Percentiles rank a stretch among this genome's conserved stretches.
Evolutionary conservation across 2,888 invertebrate species (phyloP).

Genomic region (Hetaerina titia): DNA sequence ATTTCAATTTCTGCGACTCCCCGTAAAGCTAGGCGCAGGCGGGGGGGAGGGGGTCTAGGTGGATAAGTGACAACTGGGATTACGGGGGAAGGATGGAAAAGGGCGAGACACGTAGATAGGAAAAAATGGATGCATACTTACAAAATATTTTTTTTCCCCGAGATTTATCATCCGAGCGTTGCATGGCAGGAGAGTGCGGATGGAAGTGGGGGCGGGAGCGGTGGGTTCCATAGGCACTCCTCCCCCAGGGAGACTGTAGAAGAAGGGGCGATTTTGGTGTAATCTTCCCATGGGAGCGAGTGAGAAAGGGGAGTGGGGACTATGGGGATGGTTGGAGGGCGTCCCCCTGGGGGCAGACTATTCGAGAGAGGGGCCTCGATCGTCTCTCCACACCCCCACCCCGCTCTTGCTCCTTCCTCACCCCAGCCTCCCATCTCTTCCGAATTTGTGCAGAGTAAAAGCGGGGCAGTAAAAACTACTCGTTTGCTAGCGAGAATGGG

Average conservation of each 20-base stretch:
- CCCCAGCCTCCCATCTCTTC: no score
- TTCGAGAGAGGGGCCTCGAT: neutral
- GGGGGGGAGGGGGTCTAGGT: neutral
- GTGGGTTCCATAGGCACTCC: neutral
- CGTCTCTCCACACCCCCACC: neutral
- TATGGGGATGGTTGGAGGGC: neutral
- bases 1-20: constrained; percentile 18
- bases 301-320: neutral
- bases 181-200: neutral
- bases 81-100: neutral
- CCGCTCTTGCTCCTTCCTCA: no score
- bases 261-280: neutral
- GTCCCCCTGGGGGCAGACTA: neutral
- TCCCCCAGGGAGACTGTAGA: neutral
- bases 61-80: neutral
- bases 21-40: neutral
- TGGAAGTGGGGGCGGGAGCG: neutral
- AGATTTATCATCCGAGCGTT: neutral
- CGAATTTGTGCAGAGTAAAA: no score
- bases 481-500: neutral
- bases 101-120: neutral
- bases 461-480: neutral
- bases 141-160: neutral
- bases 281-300: neutral
- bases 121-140: neutral